A percentile compares a stretch with the other conserved stretches of the same genome.
Conservation (phyloP, 1,140 invertebrate species). For the Drosophila sechellia region DNA sequence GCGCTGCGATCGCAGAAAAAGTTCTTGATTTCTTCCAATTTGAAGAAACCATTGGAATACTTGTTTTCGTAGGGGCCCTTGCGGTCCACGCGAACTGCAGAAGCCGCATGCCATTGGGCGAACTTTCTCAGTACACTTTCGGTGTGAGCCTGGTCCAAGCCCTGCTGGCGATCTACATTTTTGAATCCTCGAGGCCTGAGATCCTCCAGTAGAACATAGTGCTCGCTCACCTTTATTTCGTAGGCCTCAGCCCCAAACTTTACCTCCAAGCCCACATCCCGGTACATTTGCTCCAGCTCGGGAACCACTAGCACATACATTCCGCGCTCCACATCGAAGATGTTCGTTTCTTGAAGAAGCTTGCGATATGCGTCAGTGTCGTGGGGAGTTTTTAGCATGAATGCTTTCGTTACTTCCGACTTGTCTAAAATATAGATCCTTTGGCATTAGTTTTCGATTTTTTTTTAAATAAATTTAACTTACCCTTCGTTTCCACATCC, state of each 20-base stretch:
- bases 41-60: slow-evolving; percentile 36
- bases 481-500: slow-evolving; percentile 59
- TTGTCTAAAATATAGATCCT: slow-evolving; percentile 30
- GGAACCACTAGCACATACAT: slow-evolving; percentile 64
- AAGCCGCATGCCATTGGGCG: slow-evolving; percentile 86
- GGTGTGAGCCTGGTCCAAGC: slow-evolving; percentile 85
- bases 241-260: slow-evolving; percentile 69
- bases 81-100: slow-evolving; percentile 83
- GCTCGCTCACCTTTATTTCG: slow-evolving; percentile 28
- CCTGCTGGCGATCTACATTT: slow-evolving; percentile 85
- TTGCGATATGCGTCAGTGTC: slow-evolving; percentile 27
- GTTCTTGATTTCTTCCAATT: not conserved
- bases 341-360: slow-evolving; percentile 23
- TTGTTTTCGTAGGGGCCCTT: slow-evolving; percentile 69
- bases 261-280: slow-evolving; percentile 57
- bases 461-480: not conserved
- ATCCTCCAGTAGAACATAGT: slow-evolving; percentile 86
- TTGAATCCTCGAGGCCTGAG: slow-evolving; percentile 76
- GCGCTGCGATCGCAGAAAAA: slow-evolving; percentile 14
- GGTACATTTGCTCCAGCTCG: slow-evolving; percentile 72
- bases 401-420: slow-evolving; percentile 30
- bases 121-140: slow-evolving; percentile 85
- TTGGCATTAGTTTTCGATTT: not conserved
- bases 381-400: slow-evolving; percentile 66
- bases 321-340: slow-evolving; percentile 58